phyloP scores from a whole-genome alignment of 1,140 invertebrate species.

The Atta texana region DNA sequence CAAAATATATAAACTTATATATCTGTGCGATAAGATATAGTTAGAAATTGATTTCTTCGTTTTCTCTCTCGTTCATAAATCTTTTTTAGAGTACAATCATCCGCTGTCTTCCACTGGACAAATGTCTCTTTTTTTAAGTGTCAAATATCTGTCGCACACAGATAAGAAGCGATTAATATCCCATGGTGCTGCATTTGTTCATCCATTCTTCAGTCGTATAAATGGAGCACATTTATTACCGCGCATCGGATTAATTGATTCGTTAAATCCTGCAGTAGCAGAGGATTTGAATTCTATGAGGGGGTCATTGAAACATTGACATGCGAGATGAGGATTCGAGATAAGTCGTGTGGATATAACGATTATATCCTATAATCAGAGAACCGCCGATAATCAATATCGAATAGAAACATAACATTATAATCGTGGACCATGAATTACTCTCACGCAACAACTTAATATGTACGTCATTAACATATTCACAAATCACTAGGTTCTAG shows the following conservation, averaged over 20 bases:
- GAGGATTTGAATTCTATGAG: slow-evolving; percentile 33
- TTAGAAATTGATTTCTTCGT: slow-evolving; percentile 29
- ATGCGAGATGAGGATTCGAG: neutral
- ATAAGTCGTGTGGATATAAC: neutral
- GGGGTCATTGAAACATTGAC: slow-evolving; percentile 44
- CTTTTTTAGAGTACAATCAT: slow-evolving; percentile 19
- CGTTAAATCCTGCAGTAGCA: slow-evolving; percentile 49
- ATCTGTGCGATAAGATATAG: neutral
- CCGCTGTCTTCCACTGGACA: neutral
- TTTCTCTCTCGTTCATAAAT: neutral
- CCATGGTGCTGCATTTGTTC: neutral
- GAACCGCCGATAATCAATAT: slow-evolving; percentile 11
- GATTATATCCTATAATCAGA: neutral
- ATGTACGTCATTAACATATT: slow-evolving; percentile 40
- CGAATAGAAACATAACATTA: neutral
- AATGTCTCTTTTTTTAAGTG: neutral
- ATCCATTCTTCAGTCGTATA: slow-evolving; percentile 20
- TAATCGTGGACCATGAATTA: slow-evolving; percentile 37
- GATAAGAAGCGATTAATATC: slow-evolving; percentile 33
- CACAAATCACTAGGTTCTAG: slow-evolving; percentile 45
- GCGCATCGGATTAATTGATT: slow-evolving; percentile 67
- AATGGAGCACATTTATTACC: slow-evolving; percentile 65
- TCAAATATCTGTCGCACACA: neutral
- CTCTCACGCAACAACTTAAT: slow-evolving; percentile 27
- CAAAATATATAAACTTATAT: neutral